Percentiles rank a stretch among this genome's conserved stretches.
These are phyloP conservation scores for Noctua janthina DNA, from an alignment of 2,888 invertebrate genomes.

Conservation along the genomic window DNA sequence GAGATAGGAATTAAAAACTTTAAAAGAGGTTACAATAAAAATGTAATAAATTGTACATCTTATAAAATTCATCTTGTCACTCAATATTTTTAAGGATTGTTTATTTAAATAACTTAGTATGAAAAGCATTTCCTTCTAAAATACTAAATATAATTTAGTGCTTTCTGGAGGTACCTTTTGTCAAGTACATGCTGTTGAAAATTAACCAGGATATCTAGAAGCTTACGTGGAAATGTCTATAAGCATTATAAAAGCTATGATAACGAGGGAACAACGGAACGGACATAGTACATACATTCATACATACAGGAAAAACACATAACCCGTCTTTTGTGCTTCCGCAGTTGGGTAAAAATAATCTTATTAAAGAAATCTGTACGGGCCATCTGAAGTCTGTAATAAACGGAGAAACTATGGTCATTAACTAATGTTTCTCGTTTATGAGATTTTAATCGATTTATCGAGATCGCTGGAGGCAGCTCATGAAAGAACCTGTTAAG, in stretches of 20 bases:
- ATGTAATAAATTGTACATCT: background rate
- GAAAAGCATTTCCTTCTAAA: background rate
- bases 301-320: background rate
- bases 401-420: background rate
- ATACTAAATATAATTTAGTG: background rate
- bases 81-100: background rate
- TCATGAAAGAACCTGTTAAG: background rate
- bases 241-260: background rate
- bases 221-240: background rate
- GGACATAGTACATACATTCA: background rate
- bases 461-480: conserved; percentile 2
- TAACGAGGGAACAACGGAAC: background rate
- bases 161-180: background rate
- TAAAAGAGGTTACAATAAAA: background rate
- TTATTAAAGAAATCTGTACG: background rate
- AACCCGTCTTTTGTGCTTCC: background rate
- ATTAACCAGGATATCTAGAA: background rate
- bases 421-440: background rate
- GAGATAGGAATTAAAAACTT: background rate
- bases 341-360: background rate
- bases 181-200: background rate
- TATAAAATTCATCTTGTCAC: background rate
- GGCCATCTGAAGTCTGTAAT: background rate
- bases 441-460: background rate
- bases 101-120: background rate